Evolutionary conservation across 1,140 invertebrate genomes (phyloP).

Genomic region (Aphis craccivora): DNA sequence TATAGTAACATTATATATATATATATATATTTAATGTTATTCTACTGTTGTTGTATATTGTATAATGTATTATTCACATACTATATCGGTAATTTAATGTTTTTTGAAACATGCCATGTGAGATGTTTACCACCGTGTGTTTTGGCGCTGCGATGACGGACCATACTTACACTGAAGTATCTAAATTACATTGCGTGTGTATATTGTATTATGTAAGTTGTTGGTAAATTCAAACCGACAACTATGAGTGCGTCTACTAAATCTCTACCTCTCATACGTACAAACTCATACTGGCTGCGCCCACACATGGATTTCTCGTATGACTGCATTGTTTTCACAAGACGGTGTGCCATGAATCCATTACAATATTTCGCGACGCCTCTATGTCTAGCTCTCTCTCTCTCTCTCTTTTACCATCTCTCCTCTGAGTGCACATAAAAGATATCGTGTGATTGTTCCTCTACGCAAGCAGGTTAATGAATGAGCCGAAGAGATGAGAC

Average conservation of each 20-base stretch:
- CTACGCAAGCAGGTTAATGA: conserved; percentile 25
- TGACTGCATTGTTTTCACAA: neutral
- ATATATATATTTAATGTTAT: neutral
- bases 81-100: neutral
- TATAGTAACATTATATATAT: too few species aligned
- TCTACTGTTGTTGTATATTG: neutral
- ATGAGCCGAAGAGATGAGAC: conserved; percentile 29
- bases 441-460: neutral
- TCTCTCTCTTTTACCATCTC: neutral
- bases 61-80: neutral
- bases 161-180: neutral
- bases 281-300: neutral
- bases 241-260: neutral
- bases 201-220: neutral
- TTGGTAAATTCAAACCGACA: neutral
- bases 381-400: neutral
- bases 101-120: neutral
- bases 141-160: neutral
- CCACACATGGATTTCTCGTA: neutral
- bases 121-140: neutral
- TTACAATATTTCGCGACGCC: neutral
- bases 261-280: neutral
- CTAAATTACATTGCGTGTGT: neutral
- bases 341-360: neutral
- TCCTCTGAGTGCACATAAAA: neutral